Percentiles rank a stretch among this genome's conserved stretches.
Conservation (phyloP, 1,140 invertebrate genomes). For the Drosophila ercepeae region DNA sequence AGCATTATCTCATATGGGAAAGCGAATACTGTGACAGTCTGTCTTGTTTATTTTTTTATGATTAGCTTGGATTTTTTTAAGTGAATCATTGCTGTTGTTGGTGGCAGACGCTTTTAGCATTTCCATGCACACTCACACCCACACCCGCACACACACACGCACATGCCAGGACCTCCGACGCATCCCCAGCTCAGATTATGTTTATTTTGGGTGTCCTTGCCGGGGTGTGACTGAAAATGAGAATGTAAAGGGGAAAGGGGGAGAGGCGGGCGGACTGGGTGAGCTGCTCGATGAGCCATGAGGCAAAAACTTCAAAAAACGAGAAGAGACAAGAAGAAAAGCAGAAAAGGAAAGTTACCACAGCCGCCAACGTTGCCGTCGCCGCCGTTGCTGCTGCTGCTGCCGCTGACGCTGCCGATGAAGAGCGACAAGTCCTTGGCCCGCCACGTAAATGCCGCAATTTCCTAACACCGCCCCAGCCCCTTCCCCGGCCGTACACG, state of each 20-base stretch:
- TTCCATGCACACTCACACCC: slow-evolving; percentile 63
- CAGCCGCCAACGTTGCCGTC: no score
- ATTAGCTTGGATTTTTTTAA: background rate
- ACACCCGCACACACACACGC: slow-evolving; percentile 25
- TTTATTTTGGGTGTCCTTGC: slow-evolving; percentile 71
- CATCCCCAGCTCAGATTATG: slow-evolving; percentile 68
- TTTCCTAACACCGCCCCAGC: slow-evolving; percentile 20
- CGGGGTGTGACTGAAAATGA: slow-evolving; percentile 28
- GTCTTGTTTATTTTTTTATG: background rate
- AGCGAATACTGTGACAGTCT: background rate
- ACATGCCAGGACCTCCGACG: slow-evolving; percentile 15
- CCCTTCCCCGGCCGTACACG: background rate
- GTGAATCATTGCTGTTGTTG: slow-evolving; percentile 11
- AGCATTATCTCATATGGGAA: background rate
- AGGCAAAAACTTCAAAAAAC: slow-evolving; percentile 70
- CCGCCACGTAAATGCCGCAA: slow-evolving; percentile 56
- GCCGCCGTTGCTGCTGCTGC: no score
- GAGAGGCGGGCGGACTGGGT: slow-evolving; percentile 7
- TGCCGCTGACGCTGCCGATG: background rate
- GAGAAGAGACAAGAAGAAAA: slow-evolving; percentile 22
- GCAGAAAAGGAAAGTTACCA: slow-evolving; percentile 20
- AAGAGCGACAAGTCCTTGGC: slow-evolving; percentile 39
- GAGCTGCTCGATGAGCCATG: slow-evolving; percentile 75
- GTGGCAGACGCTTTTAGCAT: slow-evolving; percentile 72
- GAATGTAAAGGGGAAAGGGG: background rate